Conservation (phyloP, 2,888 invertebrate genomes). For the Tetropium fuscum region DNA sequence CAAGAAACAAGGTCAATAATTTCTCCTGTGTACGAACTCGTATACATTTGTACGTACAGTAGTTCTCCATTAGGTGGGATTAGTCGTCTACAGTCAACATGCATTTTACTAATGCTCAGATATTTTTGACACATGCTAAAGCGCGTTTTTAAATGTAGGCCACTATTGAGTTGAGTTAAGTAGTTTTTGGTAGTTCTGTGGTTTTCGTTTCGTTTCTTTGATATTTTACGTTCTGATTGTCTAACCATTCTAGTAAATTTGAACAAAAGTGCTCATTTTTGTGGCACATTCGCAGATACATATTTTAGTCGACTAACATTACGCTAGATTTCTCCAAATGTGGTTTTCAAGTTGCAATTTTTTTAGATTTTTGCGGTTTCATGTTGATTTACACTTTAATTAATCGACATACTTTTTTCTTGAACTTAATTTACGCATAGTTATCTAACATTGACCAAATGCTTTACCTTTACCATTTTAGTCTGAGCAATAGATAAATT, state of each 20-base stretch:
- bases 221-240: constrained; percentile 56
- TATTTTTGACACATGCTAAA: constrained; percentile 49
- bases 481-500: too few species aligned
- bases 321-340: too few species aligned
- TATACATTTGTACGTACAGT: constrained; percentile 47
- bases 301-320: too few species aligned
- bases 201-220: constrained; percentile 44
- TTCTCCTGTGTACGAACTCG: constrained; percentile 60
- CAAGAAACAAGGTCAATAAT: constrained; percentile 68
- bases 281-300: constrained; percentile 19
- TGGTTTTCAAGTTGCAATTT: neutral
- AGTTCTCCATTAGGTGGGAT: constrained; percentile 53
- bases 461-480: too few species aligned
- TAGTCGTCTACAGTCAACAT: constrained; percentile 39
- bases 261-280: constrained; percentile 26
- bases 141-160: constrained; percentile 49
- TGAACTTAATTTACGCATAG: too few species aligned
- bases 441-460: too few species aligned
- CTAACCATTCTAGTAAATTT: constrained; percentile 36
- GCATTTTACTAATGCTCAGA: constrained; percentile 49
- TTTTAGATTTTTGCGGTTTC: neutral
- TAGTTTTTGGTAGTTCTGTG: constrained; percentile 50
- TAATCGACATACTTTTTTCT: constrained; percentile 1
- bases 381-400: constrained; percentile 1
- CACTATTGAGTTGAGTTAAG: constrained; percentile 54